These are phyloP conservation scores for Fragariocoptes setiger DNA, from an alignment of 1,140 invertebrate genomes.

Conservation along the genomic window DNA sequence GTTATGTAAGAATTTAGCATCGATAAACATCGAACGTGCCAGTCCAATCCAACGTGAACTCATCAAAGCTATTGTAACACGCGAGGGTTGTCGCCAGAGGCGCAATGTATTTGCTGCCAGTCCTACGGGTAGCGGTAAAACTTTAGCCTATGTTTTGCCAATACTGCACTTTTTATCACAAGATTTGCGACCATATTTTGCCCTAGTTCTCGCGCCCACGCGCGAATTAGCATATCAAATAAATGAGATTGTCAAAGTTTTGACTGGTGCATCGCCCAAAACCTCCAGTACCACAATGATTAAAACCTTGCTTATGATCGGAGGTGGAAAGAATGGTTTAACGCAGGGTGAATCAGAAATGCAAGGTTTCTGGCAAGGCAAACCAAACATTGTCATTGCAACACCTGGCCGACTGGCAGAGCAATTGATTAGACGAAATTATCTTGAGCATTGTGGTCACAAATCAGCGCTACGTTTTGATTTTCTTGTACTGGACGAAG, in stretches of 20 bases:
- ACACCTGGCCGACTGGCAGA: slow-evolving; percentile 62
- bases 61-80: slow-evolving; percentile 36
- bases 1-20: slow-evolving; percentile 3
- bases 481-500: slow-evolving; percentile 56
- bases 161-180: slow-evolving; percentile 64
- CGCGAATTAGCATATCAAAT: slow-evolving; percentile 50
- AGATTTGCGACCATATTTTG: slow-evolving; percentile 76
- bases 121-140: slow-evolving; percentile 80
- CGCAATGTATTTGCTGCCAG: slow-evolving; percentile 72
- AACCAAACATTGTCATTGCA: slow-evolving; percentile 46
- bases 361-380: slow-evolving; percentile 10
- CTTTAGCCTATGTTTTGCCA: slow-evolving; percentile 75
- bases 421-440: slow-evolving; percentile 20
- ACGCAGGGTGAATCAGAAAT: slow-evolving; percentile 5
- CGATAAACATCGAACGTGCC: slow-evolving; percentile 18
- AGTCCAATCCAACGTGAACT: slow-evolving; percentile 55
- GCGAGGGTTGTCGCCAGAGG: slow-evolving; percentile 19
- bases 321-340: slow-evolving; percentile 4
- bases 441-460: slow-evolving; percentile 9
- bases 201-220: slow-evolving; percentile 74
- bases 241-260: slow-evolving; percentile 14
- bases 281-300: slow-evolving; percentile 1
- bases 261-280: slow-evolving; percentile 2
- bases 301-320: slow-evolving; percentile 11
- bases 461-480: slow-evolving; percentile 28